Conservation (phyloP, 37 sponge, comb jelly and placozoan genomes). For the Oopsacas minuta region DNA sequence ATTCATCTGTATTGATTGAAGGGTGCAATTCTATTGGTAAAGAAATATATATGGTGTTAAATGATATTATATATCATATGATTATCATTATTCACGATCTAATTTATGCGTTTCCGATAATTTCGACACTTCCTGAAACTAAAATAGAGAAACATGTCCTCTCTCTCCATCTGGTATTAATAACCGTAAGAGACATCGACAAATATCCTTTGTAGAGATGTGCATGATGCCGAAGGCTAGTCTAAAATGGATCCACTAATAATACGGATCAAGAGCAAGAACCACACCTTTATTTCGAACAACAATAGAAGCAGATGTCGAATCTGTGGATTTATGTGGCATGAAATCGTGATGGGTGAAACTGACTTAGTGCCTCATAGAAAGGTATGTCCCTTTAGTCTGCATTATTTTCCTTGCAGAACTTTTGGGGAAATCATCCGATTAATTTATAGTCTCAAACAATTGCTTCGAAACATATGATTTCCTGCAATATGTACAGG, state of each 20-base stretch:
- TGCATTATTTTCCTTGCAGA: neutral
- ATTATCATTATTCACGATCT: no score
- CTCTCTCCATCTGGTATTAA: neutral
- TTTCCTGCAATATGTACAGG: no score
- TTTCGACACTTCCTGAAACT: no score
- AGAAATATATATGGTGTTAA: no score
- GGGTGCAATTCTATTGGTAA: no score
- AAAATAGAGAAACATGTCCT: neutral
- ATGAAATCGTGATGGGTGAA: neutral
- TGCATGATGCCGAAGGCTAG: neutral
- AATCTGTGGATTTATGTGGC: neutral
- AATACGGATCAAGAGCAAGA: neutral
- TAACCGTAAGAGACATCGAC: neutral
- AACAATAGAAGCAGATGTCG: neutral
- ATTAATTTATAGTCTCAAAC: no score
- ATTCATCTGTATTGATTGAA: no score
- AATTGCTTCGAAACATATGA: no score
- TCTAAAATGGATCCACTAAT: neutral
- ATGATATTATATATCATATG: no score
- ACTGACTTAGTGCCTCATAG: neutral
- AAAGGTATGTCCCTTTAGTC: neutral
- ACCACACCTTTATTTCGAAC: neutral
- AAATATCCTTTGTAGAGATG: neutral
- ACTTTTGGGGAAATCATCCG: neutral
- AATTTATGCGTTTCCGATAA: no score